These are phyloP conservation scores for Ypsolopha sequella DNA, from an alignment of 2,888 invertebrate species.

Conservation along the genomic window DNA sequence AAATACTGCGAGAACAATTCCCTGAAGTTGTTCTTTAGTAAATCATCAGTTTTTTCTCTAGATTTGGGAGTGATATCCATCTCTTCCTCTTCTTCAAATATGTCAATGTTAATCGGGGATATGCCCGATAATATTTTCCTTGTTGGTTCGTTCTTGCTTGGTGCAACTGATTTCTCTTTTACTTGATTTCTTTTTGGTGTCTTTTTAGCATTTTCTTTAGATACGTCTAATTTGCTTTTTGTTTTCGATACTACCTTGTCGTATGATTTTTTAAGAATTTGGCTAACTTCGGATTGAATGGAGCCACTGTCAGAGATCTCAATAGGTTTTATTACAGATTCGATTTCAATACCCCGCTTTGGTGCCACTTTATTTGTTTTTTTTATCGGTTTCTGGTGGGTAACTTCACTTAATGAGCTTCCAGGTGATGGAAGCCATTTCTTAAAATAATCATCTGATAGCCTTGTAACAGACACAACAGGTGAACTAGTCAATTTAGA, in stretches of 20 bases:
- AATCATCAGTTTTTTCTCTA: too few relatives aligned
- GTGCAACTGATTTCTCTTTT: too few relatives aligned
- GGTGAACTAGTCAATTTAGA: background rate
- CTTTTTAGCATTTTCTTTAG: too few relatives aligned
- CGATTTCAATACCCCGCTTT: background rate
- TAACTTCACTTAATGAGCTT: slow-evolving; percentile 5
- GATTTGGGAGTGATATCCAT: too few relatives aligned
- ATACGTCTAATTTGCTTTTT: too few relatives aligned
- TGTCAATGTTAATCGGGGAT: background rate
- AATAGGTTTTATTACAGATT: background rate
- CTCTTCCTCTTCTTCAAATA: background rate
- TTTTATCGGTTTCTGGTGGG: background rate
- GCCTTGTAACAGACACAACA: background rate
- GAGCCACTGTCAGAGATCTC: background rate
- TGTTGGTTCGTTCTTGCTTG: too few relatives aligned
- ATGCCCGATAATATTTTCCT: background rate
- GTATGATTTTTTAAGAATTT: too few relatives aligned
- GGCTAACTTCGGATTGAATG: too few relatives aligned
- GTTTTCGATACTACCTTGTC: too few relatives aligned
- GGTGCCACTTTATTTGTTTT: background rate
- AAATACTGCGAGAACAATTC: too few relatives aligned
- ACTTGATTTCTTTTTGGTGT: too few relatives aligned
- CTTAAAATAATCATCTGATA: slow-evolving; percentile 13
- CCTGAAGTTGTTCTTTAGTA: too few relatives aligned
- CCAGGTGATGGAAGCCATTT: slow-evolving; percentile 14